phyloP scores from a whole-genome alignment of 2,113 vertebrate genomes.

The Penelope pileata region DNA sequence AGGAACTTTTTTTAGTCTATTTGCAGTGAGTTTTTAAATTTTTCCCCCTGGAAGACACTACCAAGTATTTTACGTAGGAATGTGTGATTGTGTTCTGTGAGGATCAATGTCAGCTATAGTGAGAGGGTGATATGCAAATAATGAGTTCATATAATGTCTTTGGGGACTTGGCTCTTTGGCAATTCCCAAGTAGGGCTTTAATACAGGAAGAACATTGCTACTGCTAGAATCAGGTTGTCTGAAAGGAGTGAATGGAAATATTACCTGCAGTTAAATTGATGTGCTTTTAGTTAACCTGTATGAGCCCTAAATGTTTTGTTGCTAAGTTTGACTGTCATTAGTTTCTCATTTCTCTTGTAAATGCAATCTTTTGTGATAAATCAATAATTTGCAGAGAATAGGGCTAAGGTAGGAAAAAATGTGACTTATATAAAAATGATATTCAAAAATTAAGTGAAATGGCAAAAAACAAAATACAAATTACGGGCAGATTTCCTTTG shows the following conservation, averaged over 20 bases:
- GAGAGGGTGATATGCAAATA: neutral
- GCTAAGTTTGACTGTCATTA: neutral
- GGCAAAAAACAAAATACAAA: neutral
- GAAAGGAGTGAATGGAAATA: neutral
- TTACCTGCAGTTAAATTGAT: neutral
- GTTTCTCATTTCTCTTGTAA: neutral
- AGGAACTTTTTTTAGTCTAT: neutral
- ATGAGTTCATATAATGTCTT: neutral
- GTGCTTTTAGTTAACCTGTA: neutral
- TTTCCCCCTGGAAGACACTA: neutral
- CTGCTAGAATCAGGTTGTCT: neutral
- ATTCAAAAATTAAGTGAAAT: neutral
- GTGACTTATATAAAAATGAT: accelerated
- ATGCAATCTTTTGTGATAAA: neutral
- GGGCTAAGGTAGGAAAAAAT: neutral
- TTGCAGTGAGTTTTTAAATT: neutral
- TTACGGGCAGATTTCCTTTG: neutral
- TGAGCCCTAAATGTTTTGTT: neutral
- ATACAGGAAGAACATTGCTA: neutral
- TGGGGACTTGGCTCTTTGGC: neutral
- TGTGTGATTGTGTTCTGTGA: neutral
- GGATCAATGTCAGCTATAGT: neutral
- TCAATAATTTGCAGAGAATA: neutral
- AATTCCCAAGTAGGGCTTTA: neutral
- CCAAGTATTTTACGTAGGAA: neutral